Evolutionary conservation across 2,888 invertebrate genomes (phyloP).

Genomic region (Aspidiotus destructor): DNA sequence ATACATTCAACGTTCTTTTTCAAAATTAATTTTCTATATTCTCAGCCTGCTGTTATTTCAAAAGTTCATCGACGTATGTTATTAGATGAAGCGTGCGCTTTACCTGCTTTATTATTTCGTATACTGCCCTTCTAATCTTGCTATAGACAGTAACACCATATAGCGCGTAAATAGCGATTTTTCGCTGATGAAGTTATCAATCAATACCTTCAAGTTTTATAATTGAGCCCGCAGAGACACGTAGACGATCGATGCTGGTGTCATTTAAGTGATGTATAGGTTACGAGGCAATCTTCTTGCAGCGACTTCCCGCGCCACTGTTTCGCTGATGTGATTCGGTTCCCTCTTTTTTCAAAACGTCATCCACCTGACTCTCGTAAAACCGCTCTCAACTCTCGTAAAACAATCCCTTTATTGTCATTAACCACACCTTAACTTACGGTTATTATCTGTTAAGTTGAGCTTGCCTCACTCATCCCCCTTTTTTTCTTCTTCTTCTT

Average conservation of each 20-base stretch:
- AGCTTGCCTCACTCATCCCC: slow-evolving; percentile 25
- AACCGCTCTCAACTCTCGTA: slow-evolving; percentile 9
- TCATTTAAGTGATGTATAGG: slow-evolving; percentile 25
- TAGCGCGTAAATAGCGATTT: too few species aligned
- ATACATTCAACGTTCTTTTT: too few species aligned
- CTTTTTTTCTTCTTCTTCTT: not conserved
- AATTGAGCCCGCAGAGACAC: slow-evolving; percentile 31
- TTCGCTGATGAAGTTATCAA: slow-evolving; percentile 26
- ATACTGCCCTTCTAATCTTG: slow-evolving; percentile 14
- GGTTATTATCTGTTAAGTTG: slow-evolving; percentile 16
- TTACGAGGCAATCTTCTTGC: slow-evolving; percentile 7
- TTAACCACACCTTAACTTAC: slow-evolving; percentile 24
- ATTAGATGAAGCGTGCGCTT: not conserved
- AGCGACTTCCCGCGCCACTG: slow-evolving; percentile 3
- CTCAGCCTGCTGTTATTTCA: too few species aligned
- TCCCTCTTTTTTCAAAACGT: not conserved
- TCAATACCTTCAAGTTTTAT: slow-evolving; percentile 29
- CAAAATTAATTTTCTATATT: too few species aligned
- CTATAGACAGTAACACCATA: not conserved
- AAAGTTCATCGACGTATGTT: too few species aligned
- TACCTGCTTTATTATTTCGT: not conserved
- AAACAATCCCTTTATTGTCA: slow-evolving; percentile 31
- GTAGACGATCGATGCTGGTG: slow-evolving; percentile 28
- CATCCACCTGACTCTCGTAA: slow-evolving; percentile 5
- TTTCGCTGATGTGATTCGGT: not conserved